Evolutionary conservation across 2,113 vertebrate genomes (phyloP), one percentile per base, ranked within the genome.

Genomic region (Seriola rivoliana): DNA sequence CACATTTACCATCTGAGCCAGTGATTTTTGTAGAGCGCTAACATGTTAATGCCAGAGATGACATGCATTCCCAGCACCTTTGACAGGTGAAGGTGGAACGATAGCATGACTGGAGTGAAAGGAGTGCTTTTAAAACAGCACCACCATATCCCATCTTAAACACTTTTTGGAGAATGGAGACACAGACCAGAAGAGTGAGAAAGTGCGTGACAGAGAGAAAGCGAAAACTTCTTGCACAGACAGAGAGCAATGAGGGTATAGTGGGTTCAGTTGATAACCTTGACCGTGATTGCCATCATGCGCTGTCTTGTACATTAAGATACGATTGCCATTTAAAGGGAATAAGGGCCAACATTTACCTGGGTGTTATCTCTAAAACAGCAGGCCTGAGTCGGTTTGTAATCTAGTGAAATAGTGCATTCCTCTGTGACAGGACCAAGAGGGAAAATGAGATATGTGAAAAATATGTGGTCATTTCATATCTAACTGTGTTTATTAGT

Each of bases 351-450:
- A 86, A 77, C 66, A 87, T 92, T 93, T 85, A 89, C 81, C 80
- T 84, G 88, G n/a, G 69, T 78, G 67, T 88, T 92, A 92, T 93
- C 90, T 91, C 77, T 89, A 38, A 88, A 82, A 86, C 67, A 69
- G 78, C 92, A 93, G 90, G 46, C 84, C 78, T 80, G 54, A 66
- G 75, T 74, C 54, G 0, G 42, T 36, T 78, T 85, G 81, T 77
- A 86, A 91, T 88, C 81, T 81, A 87, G 88, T 84, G 78, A 90
- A 88, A 65, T 75, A 77, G 81, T 10, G 29, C 55, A 42, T 82
- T 87, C 71, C 84, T 81, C 80, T 75, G 63, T 58, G 87, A 84
- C 58, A 34, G 29, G 29, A 38, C 44, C 66, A 72, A 80, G 70
- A 64, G 46, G 46, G 19, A 55, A 58, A 79, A 73, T 48, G 8